Base-by-base conservation (phyloP, 2,888 invertebrate species). In the Diploptera punctata region DNA sequence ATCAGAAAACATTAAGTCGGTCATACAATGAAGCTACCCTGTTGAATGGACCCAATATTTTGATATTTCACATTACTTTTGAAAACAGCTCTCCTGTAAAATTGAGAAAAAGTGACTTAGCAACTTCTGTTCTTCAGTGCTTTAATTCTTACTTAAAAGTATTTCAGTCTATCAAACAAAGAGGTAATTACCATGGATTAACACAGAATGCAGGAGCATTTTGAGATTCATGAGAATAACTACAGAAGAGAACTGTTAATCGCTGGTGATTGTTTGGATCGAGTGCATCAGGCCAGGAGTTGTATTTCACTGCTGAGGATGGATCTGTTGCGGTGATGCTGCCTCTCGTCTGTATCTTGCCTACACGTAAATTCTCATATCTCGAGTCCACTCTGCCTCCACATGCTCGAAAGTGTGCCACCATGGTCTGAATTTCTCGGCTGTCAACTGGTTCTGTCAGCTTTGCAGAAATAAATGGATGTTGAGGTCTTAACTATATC, bases 171-270 rank as follows among this genome's bases (percentile, higher is more conserved):
- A n/a, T n/a, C n/a, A n/a, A n/a, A n/a, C n/a, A n/a, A n/a, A n/a
- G n/a, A n/a, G n/a, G n/a, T n/a, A 80, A 86, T 84, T 80, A 92
- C 93, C 94, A 94, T 0, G 97, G 97, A 79, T 93, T 92, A 0
- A 96, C 94, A 81, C 97, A 97, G 81, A 95, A 96, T 72, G 92
- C 91, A 0, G 95, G 95, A 2, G 93, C 91, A 79, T 95, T 93
- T 33, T 88, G 86, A 0, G 92, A 92, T 79, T 87, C 87, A 74
- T 87, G 87, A 76, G 93, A 91, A 80, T 90, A 95, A 80, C 95
- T 97, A 81, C 95, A 98, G 80, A 98, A 93, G 71, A 98, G 85
- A 43, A 99, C 92, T 4, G 94, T 91, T 65, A 99, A 84, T 62
- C 92, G 87, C 84, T 99, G 98, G 80, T 95, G 95, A 81, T 91